Percentiles rank a stretch among this genome's conserved stretches.
phyloP scores from a whole-genome alignment of 2,113 vertebrate species.

The Syngnathoides biaculeatus region DNA sequence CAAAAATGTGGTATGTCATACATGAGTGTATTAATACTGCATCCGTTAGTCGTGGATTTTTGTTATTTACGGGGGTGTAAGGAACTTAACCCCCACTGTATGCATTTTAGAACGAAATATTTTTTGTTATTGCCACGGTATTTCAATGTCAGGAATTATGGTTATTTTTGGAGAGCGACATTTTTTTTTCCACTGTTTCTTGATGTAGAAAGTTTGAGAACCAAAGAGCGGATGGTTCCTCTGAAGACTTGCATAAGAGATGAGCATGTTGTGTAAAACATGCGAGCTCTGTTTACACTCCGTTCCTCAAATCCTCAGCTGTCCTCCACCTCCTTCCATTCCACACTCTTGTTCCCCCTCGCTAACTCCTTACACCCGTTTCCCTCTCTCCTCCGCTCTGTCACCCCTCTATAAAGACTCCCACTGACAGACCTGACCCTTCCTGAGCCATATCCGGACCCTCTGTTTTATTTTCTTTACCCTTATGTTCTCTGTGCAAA shows the following conservation, averaged over 20 bases:
- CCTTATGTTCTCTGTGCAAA: slow-evolving; percentile 31
- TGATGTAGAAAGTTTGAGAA: not conserved
- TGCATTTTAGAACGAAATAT: not conserved
- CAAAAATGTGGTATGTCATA: too few species aligned
- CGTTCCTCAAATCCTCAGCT: slow-evolving; percentile 12
- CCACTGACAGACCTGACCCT: slow-evolving; percentile 64
- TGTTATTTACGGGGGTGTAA: too few species aligned
- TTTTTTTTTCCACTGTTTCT: not conserved
- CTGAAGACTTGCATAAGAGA: slow-evolving; percentile 27
- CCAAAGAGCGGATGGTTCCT: slow-evolving; percentile 16
- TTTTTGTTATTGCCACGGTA: not conserved
- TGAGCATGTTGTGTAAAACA: slow-evolving; percentile 24
- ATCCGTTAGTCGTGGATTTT: too few species aligned
- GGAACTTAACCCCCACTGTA: too few species aligned
- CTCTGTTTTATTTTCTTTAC: slow-evolving; percentile 32
- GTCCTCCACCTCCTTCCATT: slow-evolving; percentile 23
- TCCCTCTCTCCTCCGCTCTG: slow-evolving; percentile 64
- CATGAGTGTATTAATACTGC: too few species aligned
- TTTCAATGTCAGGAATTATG: not conserved
- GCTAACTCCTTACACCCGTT: slow-evolving; percentile 58
- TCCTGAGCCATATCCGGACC: slow-evolving; percentile 56
- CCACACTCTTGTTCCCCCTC: slow-evolving; percentile 48
- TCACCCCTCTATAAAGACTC: slow-evolving; percentile 73
- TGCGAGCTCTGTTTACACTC: slow-evolving; percentile 16
- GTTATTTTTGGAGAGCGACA: too few species aligned